phyloP scores from a whole-genome alignment of 1,140 invertebrate genomes.

The Drosophila trapezifrons region DNA sequence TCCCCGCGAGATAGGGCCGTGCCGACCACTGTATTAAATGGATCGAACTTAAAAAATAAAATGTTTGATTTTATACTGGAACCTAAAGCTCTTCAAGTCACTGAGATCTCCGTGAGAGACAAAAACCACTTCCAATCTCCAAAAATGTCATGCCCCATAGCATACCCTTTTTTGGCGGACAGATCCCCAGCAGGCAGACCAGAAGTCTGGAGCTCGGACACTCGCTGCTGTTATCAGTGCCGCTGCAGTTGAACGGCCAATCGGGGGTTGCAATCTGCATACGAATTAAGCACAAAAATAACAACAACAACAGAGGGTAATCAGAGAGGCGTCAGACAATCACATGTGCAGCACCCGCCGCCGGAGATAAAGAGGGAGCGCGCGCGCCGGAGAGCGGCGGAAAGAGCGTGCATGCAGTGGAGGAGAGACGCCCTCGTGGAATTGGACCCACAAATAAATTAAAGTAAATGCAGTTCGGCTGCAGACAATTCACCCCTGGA shows the following conservation, averaged over 20 bases:
- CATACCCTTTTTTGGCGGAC: background rate
- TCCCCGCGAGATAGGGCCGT: too few relatives aligned
- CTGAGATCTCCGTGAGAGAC: background rate
- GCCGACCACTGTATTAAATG: too few relatives aligned
- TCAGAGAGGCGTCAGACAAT: slow-evolving; percentile 30
- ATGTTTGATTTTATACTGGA: background rate
- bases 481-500: slow-evolving; percentile 53
- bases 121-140: too few relatives aligned
- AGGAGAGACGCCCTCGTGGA: slow-evolving; percentile 14
- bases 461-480: slow-evolving; percentile 53
- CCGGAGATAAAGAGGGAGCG: background rate
- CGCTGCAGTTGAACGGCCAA: slow-evolving; percentile 18
- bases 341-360: slow-evolving; percentile 15
- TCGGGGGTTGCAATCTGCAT: slow-evolving; percentile 28
- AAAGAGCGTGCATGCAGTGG: slow-evolving; percentile 1
- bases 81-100: background rate
- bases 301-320: slow-evolving; percentile 20
- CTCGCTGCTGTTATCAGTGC: slow-evolving; percentile 20
- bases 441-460: slow-evolving; percentile 56
- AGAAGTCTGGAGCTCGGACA: background rate
- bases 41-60: background rate
- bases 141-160: background rate
- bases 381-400: background rate
- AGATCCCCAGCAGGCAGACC: background rate
- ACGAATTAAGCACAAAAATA: slow-evolving; percentile 19